Conservation (phyloP, 2,113 vertebrate species). For the Stegastes partitus region DNA sequence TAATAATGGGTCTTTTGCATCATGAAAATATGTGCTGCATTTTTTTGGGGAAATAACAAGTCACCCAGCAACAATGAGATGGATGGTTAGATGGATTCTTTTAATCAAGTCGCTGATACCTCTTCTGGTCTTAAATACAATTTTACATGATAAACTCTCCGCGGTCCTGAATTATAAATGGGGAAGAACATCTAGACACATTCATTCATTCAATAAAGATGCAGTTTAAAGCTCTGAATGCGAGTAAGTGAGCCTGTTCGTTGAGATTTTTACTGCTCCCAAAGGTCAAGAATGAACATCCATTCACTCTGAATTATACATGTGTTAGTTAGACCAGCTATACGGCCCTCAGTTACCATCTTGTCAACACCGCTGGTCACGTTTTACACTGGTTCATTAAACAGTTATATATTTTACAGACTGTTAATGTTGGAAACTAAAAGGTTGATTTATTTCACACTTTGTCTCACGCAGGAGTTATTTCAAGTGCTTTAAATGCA, state of each 20-base stretch:
- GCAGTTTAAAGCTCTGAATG: constrained; percentile 12
- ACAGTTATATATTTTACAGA: no score
- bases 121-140: constrained; percentile 13
- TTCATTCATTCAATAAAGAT: constrained; percentile 12
- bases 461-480: no score
- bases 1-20: neutral
- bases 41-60: constrained; percentile 7
- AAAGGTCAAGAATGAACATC: constrained; percentile 21
- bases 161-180: constrained; percentile 24
- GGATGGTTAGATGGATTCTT: neutral
- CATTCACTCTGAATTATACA: constrained; percentile 4
- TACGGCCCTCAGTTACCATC: neutral
- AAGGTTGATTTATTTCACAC: no score
- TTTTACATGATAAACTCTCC: neutral
- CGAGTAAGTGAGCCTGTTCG: constrained; percentile 1
- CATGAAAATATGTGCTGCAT: constrained; percentile 3
- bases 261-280: neutral
- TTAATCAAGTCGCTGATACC: neutral
- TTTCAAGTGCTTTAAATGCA: no score
- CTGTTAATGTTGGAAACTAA: no score
- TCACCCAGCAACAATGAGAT: neutral
- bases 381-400: neutral
- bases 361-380: neutral
- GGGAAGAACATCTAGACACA: constrained; percentile 1
- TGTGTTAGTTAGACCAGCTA: constrained; percentile 6